These are phyloP conservation scores for Sciurus vulgaris DNA, from an alignment of 2,797 vertebrate species.

Conservation along the genomic window DNA sequence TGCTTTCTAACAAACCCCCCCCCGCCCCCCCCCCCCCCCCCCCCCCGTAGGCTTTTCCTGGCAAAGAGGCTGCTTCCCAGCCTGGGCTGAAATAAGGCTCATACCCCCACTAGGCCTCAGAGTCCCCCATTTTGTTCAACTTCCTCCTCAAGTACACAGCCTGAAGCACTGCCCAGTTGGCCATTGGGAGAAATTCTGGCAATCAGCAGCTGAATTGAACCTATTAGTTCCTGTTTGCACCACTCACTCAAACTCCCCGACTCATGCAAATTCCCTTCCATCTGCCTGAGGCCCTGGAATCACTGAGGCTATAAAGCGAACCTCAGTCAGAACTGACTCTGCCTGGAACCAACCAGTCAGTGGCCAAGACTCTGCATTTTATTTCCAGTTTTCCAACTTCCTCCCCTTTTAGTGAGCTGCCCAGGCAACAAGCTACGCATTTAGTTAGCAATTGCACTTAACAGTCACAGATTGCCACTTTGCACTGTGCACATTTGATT, in stretches of 20 bases:
- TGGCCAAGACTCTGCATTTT: conserved; percentile 42
- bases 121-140: neutral
- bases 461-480: conserved; percentile 51
- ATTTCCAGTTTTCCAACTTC: conserved; percentile 63
- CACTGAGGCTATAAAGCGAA: conserved; percentile 13
- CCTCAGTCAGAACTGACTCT: conserved; percentile 35
- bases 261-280: neutral
- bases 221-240: neutral
- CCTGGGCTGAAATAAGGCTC: neutral
- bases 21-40: too few relatives aligned
- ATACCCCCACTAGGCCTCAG: neutral
- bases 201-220: neutral
- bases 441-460: conserved; percentile 57
- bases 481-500: conserved; percentile 33
- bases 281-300: conserved; percentile 12
- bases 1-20: neutral
- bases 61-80: neutral
- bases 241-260: neutral
- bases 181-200: conserved; percentile 5
- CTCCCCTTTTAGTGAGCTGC: conserved; percentile 54
- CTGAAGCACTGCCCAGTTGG: neutral
- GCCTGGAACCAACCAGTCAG: neutral
- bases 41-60: neutral
- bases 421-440: conserved; percentile 7
- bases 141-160: conserved; percentile 12